Percentiles rank a stretch among this genome's conserved stretches.
phyloP scores from a whole-genome alignment of 2,888 invertebrate species.

The Cyclophora albipunctata region DNA sequence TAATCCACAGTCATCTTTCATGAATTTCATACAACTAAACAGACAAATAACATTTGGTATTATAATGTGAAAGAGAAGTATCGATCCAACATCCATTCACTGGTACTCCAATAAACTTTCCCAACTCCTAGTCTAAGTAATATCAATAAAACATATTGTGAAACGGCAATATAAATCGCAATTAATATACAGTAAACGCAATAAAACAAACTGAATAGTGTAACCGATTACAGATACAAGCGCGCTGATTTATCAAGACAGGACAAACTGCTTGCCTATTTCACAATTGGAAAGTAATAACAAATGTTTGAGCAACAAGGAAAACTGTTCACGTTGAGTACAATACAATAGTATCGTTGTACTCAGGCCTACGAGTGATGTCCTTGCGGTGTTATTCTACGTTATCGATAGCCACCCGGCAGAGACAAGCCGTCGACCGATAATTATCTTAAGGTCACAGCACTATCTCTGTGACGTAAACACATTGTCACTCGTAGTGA shows the following conservation, averaged over 20 bases:
- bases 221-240: not conserved
- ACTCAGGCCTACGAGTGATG: constrained; percentile 32
- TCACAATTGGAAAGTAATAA: not conserved
- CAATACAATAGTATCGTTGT: constrained; percentile 6
- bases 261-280: not conserved
- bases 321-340: constrained; percentile 13
- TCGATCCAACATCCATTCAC: too few species aligned
- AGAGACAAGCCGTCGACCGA: constrained; percentile 68
- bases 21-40: too few species aligned
- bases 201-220: not conserved
- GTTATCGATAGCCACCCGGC: constrained; percentile 49
- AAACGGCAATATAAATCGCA: too few species aligned
- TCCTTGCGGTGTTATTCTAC: constrained; percentile 54
- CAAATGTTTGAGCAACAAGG: constrained; percentile 6
- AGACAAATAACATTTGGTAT: too few species aligned
- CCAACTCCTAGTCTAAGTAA: too few species aligned
- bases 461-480: constrained; percentile 60
- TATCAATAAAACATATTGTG: too few species aligned
- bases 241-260: not conserved
- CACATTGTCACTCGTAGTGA: constrained; percentile 44
- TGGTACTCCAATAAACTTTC: too few species aligned
- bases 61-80: too few species aligned
- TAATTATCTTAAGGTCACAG: constrained; percentile 70
- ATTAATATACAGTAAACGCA: not conserved
- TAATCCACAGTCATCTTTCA: too few species aligned